Percentiles rank a stretch among this genome's conserved stretches.
These are phyloP conservation scores for Drosophila kanekoi DNA, from an alignment of 2,888 invertebrate genomes.

Conservation along the genomic window DNA sequence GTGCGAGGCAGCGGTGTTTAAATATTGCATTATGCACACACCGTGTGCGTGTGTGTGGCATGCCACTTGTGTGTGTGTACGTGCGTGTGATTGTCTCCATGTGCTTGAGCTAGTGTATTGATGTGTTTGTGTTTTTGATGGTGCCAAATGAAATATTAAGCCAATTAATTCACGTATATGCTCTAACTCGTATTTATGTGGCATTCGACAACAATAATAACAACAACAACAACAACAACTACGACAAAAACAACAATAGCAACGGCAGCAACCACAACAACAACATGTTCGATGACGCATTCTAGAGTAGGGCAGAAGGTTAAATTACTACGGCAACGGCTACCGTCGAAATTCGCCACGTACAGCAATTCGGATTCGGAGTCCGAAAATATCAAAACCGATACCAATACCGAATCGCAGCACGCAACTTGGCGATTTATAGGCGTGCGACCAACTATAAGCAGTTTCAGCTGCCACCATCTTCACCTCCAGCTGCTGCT, in stretches of 20 bases:
- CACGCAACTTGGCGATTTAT: conserved; percentile 67
- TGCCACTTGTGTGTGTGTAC: conserved; percentile 21
- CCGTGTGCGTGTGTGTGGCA: conserved; percentile 30
- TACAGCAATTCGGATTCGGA: conserved; percentile 66
- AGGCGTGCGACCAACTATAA: conserved; percentile 60
- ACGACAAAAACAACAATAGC: conserved; percentile 16
- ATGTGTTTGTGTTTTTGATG: conserved; percentile 27
- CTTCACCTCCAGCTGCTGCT: conserved; percentile 11
- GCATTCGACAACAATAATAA: conserved; percentile 25
- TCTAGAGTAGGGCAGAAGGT: conserved; percentile 83
- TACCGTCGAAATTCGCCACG: conserved; percentile 73
- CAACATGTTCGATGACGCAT: conserved; percentile 82
- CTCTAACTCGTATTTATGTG: conserved; percentile 33
- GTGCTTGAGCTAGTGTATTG: conserved; percentile 29
- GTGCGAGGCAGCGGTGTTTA: conserved; percentile 50
- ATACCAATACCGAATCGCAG: conserved; percentile 59
- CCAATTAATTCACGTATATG: conserved; percentile 60
- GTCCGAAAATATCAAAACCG: conserved; percentile 57
- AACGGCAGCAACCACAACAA: conserved; percentile 30
- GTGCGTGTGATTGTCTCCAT: conserved; percentile 10
- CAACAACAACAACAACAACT: conserved; percentile 10
- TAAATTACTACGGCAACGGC: conserved; percentile 70
- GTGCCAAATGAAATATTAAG: conserved; percentile 67
- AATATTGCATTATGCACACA: conserved; percentile 39
- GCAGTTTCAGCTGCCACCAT: conserved; percentile 29